phyloP scores from a whole-genome alignment of 2,113 vertebrate genomes.

The Eretmochelys imbricata region DNA sequence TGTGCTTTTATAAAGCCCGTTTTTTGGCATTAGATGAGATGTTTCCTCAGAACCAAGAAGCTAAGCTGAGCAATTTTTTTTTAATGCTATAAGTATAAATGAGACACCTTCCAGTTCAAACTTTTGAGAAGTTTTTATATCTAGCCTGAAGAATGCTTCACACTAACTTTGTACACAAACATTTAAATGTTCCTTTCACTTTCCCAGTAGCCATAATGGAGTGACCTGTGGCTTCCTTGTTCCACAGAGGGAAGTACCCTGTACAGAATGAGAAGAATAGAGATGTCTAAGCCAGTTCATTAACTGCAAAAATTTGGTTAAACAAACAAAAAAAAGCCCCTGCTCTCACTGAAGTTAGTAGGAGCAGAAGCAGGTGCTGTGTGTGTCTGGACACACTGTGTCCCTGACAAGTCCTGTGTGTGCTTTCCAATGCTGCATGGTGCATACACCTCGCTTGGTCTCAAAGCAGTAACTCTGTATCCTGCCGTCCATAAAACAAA shows the following conservation, averaged over 20 bases:
- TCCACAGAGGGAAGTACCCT: background rate
- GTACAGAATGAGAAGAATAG: background rate
- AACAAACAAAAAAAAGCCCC: background rate
- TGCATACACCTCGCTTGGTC: background rate
- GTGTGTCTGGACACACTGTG: accelerated
- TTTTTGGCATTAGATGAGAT: background rate
- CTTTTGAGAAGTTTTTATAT: accelerated
- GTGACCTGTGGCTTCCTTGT: background rate
- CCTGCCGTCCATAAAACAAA: background rate
- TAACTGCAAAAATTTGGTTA: background rate
- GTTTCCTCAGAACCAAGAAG: background rate
- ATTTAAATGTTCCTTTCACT: background rate
- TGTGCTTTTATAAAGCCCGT: background rate
- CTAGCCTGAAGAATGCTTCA: background rate
- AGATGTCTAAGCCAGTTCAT: background rate
- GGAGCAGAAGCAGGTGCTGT: background rate
- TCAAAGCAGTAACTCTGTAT: background rate
- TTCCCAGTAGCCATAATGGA: background rate
- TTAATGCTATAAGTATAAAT: background rate
- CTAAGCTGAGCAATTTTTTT: background rate
- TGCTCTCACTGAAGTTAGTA: background rate
- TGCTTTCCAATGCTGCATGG: background rate
- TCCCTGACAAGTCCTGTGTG: background rate
- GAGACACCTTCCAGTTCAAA: background rate
- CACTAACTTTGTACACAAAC: background rate